Percentiles rank a stretch among this genome's conserved stretches.
Conservation (phyloP, 2,113 vertebrate species). For the Peromyscus californicus region DNA sequence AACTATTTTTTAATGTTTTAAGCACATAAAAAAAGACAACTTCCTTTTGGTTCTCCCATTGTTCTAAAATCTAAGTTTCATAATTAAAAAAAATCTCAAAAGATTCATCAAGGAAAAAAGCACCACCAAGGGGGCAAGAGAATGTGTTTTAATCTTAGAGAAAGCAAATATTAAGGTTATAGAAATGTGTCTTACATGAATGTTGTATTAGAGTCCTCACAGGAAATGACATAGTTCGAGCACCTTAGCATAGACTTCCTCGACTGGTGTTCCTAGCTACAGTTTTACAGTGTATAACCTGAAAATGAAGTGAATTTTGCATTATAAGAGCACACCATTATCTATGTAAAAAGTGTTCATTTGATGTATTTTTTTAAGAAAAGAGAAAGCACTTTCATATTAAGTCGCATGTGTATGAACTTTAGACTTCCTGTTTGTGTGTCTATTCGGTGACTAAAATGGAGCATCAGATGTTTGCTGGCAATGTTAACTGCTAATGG, state of each 20-base stretch:
- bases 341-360: conserved; percentile 85
- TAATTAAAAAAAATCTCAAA: conserved; percentile 63
- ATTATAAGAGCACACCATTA: conserved; percentile 86
- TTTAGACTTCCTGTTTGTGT: conserved; percentile 86
- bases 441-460: conserved; percentile 85
- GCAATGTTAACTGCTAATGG: conserved; percentile 85
- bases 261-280: conserved; percentile 79
- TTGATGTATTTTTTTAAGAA: conserved; percentile 85
- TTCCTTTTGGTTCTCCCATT: conserved; percentile 60
- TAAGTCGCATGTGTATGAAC: conserved; percentile 87
- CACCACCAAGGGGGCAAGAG: conserved; percentile 64
- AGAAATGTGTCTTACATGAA: conserved; percentile 80
- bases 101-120: conserved; percentile 61
- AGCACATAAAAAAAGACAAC: conserved; percentile 17
- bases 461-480: conserved; percentile 85
- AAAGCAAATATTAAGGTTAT: conserved; percentile 78
- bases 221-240: conserved; percentile 81
- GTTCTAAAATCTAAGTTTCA: conserved; percentile 62
- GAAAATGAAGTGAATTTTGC: conserved; percentile 84
- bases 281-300: conserved; percentile 80
- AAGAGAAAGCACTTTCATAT: conserved; percentile 88
- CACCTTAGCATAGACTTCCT: conserved; percentile 74
- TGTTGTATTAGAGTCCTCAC: conserved; percentile 81
- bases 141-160: conserved; percentile 63
- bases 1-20: conserved; percentile 5